Evolutionary conservation across 2,888 invertebrate genomes (phyloP).

Genomic region (Steinernema scapterisci): DNA sequence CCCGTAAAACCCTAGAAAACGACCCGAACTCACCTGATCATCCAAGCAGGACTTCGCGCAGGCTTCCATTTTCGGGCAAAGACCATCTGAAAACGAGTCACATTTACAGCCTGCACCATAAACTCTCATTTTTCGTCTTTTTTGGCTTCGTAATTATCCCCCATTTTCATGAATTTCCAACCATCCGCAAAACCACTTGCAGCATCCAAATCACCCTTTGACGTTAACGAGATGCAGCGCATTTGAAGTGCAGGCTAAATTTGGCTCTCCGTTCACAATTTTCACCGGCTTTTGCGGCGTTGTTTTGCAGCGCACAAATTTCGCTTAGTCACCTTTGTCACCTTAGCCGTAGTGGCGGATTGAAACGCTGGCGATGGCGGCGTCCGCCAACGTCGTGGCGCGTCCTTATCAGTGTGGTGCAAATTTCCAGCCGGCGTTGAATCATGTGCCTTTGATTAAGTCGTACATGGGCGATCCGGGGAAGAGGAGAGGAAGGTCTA

Average conservation of each 20-base stretch:
- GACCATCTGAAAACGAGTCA: slow-evolving; percentile 37
- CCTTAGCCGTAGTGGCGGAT: neutral
- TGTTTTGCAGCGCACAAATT: neutral
- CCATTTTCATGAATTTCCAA: too few species aligned
- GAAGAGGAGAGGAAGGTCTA: too few species aligned
- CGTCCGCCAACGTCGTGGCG: neutral
- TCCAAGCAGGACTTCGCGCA: slow-evolving; percentile 43
- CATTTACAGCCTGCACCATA: neutral
- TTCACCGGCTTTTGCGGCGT: neutral
- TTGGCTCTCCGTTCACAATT: neutral
- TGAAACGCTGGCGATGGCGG: neutral
- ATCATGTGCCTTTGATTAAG: too few species aligned
- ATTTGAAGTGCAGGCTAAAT: neutral
- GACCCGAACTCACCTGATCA: slow-evolving; percentile 37
- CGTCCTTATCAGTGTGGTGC: neutral
- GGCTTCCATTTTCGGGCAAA: slow-evolving; percentile 42
- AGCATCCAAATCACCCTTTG: too few species aligned
- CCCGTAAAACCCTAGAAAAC: too few species aligned
- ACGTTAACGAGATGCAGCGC: neutral
- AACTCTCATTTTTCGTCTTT: too few species aligned
- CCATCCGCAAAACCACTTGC: too few species aligned
- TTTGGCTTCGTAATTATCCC: too few species aligned
- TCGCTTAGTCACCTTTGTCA: neutral
- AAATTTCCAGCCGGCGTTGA: too few species aligned
- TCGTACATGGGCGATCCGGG: too few species aligned